Evolutionary conservation across 2,113 vertebrate genomes (phyloP).

Genomic region (Trematomus loennbergii): DNA sequence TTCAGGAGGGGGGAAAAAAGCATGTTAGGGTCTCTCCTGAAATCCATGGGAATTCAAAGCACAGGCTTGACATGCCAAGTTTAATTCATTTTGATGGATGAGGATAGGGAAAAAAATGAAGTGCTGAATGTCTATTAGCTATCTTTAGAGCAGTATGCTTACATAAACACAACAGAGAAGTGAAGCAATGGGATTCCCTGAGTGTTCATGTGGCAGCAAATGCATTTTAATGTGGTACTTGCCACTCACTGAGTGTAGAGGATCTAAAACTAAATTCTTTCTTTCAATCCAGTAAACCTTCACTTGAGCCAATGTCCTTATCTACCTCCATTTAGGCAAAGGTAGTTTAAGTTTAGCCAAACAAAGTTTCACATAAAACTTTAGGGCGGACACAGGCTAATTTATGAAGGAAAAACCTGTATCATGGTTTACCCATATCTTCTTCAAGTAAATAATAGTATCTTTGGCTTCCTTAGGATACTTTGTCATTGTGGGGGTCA

Average conservation of each 20-base stretch:
- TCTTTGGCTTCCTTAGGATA: neutral
- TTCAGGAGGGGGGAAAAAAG: conserved; percentile 41
- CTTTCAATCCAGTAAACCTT: conserved; percentile 62
- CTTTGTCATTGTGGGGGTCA: neutral
- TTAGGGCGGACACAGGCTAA: neutral
- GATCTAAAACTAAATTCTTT: conserved; percentile 57
- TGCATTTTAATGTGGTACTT: conserved; percentile 63
- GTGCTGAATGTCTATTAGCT: conserved; percentile 77
- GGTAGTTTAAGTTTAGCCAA: conserved; percentile 32
- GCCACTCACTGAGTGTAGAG: conserved; percentile 54
- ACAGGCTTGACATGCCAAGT: conserved; percentile 75
- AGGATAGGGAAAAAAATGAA: conserved; percentile 70
- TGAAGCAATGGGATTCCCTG: conserved; percentile 61
- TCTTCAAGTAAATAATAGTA: conserved; percentile 15
- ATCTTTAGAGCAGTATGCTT: conserved; percentile 77
- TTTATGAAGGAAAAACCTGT: neutral
- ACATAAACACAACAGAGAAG: conserved; percentile 71
- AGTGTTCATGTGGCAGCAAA: conserved; percentile 63
- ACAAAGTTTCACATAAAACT: conserved; percentile 33
- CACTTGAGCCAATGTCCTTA: conserved; percentile 38
- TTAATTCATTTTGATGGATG: conserved; percentile 84
- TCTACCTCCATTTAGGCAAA: conserved; percentile 43
- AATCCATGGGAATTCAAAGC: conserved; percentile 78
- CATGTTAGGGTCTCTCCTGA: conserved; percentile 66
- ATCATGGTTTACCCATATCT: conserved; percentile 7